Percentiles rank a stretch among this genome's conserved stretches.
Evolutionary conservation across 2,797 vertebrate species (phyloP).

Genomic region (Lerista edwardsae): DNA sequence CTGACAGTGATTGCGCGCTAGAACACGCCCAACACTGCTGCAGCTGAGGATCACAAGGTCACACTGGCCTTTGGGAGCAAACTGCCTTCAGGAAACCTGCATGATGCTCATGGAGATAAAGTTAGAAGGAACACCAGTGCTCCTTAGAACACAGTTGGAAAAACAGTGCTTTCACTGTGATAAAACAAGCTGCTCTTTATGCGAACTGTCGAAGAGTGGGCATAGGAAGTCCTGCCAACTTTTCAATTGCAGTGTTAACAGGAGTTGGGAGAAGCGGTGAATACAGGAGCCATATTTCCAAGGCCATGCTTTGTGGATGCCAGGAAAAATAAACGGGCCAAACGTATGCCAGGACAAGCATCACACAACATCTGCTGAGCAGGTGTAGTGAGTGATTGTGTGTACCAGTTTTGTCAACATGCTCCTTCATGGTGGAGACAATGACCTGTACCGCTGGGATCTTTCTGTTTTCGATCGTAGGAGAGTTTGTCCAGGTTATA

Average conservation of each 20-base stretch:
- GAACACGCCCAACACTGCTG: background rate
- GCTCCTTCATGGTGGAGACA: background rate
- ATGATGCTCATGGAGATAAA: background rate
- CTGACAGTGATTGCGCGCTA: background rate
- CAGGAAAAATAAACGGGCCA: slow-evolving; percentile 16
- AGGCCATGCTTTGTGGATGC: background rate
- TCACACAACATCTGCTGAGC: slow-evolving; percentile 11
- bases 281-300: slow-evolving; percentile 5
- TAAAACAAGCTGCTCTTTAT: slow-evolving; percentile 13
- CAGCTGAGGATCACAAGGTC: background rate
- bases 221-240: background rate
- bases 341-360: background rate
- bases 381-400: slow-evolving; percentile 1
- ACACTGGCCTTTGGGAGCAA: background rate
- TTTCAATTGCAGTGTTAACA: background rate
- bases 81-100: background rate
- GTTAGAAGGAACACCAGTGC: background rate
- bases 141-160: background rate
- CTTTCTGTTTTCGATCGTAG: background rate
- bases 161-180: background rate
- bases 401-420: background rate
- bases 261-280: slow-evolving; percentile 6
- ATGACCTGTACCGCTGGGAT: background rate
- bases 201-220: slow-evolving; percentile 16
- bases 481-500: background rate